Conservation (phyloP, 1,140 invertebrate genomes). For the Riptortus pedestris region DNA sequence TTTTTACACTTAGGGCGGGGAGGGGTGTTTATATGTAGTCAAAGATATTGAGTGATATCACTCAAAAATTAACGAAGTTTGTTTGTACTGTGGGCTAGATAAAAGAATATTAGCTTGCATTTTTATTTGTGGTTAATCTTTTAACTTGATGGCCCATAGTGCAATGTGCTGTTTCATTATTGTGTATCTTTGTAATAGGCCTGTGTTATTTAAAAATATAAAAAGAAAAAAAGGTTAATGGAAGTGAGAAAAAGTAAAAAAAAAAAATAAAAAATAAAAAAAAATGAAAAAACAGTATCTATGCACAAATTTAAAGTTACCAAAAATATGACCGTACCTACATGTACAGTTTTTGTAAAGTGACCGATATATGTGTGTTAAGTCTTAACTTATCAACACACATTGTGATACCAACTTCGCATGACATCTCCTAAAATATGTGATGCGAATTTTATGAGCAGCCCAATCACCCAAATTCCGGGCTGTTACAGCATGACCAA, state of each 20-base stretch:
- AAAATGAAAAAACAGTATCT: conserved; percentile 7
- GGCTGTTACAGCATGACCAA: conserved; percentile 12
- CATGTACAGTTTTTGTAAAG: conserved; percentile 28
- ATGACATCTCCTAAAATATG: conserved; percentile 3
- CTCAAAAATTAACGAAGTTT: not conserved
- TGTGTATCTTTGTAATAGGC: conserved; percentile 21
- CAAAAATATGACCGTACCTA: conserved; percentile 24
- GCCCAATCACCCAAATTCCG: not conserved
- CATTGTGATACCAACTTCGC: conserved; percentile 17
- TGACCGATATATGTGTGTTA: conserved; percentile 21
- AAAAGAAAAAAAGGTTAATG: not conserved
- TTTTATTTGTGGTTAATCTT: conserved; percentile 16
- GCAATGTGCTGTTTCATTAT: conserved; percentile 19
- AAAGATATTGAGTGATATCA: conserved; percentile 1
- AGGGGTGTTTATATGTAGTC: conserved; percentile 10
- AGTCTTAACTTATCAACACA: conserved; percentile 8
- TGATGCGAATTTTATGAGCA: conserved; percentile 1
- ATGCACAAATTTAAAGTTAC: conserved; percentile 29
- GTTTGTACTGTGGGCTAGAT: conserved; percentile 11
- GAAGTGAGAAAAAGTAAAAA: not conserved
- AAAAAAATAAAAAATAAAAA: conserved; percentile 11
- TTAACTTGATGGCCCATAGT: conserved; percentile 19
- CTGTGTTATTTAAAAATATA: conserved; percentile 11
- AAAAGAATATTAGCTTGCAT: conserved; percentile 15
- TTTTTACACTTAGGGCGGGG: conserved; percentile 23